Conservation (phyloP, 2,888 invertebrate species). For the Parthenolecanium corni region DNA sequence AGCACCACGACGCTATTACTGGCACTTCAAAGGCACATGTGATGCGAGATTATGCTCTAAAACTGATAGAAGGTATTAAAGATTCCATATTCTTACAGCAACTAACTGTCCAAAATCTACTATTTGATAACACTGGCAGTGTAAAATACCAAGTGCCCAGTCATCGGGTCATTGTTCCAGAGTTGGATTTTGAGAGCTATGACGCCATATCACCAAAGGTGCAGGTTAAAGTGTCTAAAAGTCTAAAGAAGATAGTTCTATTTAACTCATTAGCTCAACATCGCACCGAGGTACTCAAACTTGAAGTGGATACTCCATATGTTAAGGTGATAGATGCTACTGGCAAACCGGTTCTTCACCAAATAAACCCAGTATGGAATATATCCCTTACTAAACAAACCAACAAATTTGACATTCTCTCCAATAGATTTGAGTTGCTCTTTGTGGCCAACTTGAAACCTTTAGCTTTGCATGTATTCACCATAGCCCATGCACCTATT, state of each 20-base stretch:
- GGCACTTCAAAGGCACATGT: constrained; percentile 87
- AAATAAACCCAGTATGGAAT: constrained; percentile 79
- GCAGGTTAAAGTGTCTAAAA: constrained; percentile 48
- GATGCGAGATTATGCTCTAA: constrained; percentile 85
- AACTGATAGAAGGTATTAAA: constrained; percentile 69
- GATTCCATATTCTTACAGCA: constrained; percentile 67
- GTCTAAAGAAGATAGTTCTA: constrained; percentile 54
- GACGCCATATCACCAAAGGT: constrained; percentile 65
- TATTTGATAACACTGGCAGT: constrained; percentile 38
- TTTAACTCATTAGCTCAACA: constrained; percentile 74
- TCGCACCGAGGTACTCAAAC: constrained; percentile 62
- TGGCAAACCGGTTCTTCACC: constrained; percentile 54
- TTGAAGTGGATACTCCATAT: constrained; percentile 57
- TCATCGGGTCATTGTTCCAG: constrained; percentile 38
- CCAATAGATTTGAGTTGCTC: constrained; percentile 42
- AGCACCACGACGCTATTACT: constrained; percentile 96
- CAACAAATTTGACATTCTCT: constrained; percentile 14
- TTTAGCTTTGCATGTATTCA: constrained; percentile 59
- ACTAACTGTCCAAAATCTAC: constrained; percentile 52
- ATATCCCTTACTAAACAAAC: constrained; percentile 38
- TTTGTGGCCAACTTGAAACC: constrained; percentile 74
- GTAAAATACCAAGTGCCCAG: constrained; percentile 33
- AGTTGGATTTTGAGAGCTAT: constrained; percentile 57
- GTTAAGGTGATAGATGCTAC: constrained; percentile 59
- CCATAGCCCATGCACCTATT: constrained; percentile 32